Evolutionary conservation across 2,113 vertebrate genomes (phyloP), one percentile per base, ranked within the genome.

Genomic region (Phyllopteryx taeniolatus): DNA sequence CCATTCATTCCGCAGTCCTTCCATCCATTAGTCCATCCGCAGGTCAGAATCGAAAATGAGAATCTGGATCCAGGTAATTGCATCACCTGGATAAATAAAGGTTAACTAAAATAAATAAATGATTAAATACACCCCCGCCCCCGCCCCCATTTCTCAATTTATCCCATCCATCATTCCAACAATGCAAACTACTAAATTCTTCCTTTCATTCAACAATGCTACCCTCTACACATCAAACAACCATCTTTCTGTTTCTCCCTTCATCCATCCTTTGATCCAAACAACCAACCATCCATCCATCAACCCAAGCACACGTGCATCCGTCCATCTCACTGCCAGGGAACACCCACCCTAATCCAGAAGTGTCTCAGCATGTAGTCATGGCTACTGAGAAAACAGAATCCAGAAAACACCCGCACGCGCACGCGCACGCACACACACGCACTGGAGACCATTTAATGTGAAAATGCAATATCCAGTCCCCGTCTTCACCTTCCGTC

Each of bases 401-500:
- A 86, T 54, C 74, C 54, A 75, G 57, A 27, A 27, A 27, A 27
- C 27, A 27, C 27, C 27, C 27, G 1, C 27, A 27, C 1, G 27
- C 27, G 1, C 27, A 27, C 27, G 1, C 27, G 1, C 27, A 27
- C 27, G 1, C 27, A 27, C 27, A 27, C 27, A 27, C 27, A 79
- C 74, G 69, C 19, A 71, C 68, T 22, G 68, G 74, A 39, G 59
- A 73, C 65, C 66, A 61, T 79, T 69, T 69, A 83, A 73, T 71
- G 70, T 74, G 61, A 88, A 85, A 84, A 83, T 82, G 57, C 80
- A 79, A 83, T 77, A 85, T 86, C 80, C 78, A 64, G 67, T 76
- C 77, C 79, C 74, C 69, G 62, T 74, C 75, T 79, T 84, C 78
- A 70, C 77, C 74, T 66, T 86, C 73, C 67, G 56, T 78, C 56